These are phyloP conservation scores for Micrasema longulum DNA, from an alignment of 1,140 invertebrate species.

Conservation along the genomic window DNA sequence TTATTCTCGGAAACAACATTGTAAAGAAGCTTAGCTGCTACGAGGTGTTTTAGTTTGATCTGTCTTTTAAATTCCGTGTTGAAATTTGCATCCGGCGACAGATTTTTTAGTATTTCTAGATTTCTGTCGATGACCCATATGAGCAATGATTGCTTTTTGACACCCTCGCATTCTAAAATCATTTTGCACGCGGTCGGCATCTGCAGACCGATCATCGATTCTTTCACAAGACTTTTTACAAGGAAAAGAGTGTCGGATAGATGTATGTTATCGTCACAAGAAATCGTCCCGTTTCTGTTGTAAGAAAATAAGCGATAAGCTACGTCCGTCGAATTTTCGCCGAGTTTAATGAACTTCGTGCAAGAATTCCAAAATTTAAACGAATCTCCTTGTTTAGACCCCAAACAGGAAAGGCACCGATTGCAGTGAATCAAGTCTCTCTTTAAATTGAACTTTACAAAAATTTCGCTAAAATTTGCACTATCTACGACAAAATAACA, in stretches of 20 bases:
- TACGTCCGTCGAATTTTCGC: constrained; percentile 51
- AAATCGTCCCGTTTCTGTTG: constrained; percentile 44
- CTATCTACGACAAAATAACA: constrained; percentile 66
- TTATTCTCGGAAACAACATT: constrained; percentile 54
- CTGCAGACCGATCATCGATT: constrained; percentile 64
- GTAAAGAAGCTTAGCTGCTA: constrained; percentile 9
- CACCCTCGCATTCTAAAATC: constrained; percentile 60
- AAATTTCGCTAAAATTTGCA: constrained; percentile 59
- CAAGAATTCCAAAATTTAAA: constrained; percentile 66
- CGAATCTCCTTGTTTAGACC: constrained; percentile 60
- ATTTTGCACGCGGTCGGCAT: constrained; percentile 67
- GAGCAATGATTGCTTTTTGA: constrained; percentile 65
- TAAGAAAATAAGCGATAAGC: constrained; percentile 57
- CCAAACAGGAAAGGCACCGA: constrained; percentile 68
- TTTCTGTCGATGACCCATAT: constrained; percentile 71
- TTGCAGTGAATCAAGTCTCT: constrained; percentile 67
- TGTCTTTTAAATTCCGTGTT: constrained; percentile 34
- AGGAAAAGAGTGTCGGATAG: constrained; percentile 66
- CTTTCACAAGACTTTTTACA: constrained; percentile 63
- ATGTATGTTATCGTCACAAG: constrained; percentile 40
- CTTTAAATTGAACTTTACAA: constrained; percentile 62
- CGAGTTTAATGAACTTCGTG: constrained; percentile 58
- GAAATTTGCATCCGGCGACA: constrained; percentile 62
- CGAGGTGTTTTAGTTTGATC: constrained; percentile 2
- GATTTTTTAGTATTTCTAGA: constrained; percentile 60